Percentiles rank a stretch among this genome's conserved stretches.
Evolutionary conservation across 2,888 invertebrate species (phyloP).

Genomic region (Agriopis aurantiaria): DNA sequence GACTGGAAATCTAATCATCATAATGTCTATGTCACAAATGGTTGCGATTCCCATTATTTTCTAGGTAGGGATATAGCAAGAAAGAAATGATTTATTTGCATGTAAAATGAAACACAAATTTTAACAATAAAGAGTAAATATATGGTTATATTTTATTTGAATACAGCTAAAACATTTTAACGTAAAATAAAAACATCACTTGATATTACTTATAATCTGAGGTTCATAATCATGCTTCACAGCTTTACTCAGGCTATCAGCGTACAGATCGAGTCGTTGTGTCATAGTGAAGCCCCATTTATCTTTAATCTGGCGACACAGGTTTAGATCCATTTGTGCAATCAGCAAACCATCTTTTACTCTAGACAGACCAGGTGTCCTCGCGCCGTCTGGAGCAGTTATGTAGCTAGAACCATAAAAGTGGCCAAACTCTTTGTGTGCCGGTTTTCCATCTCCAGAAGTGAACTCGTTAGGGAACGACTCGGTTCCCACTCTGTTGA

Average conservation of each 20-base stretch:
- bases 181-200: constrained; percentile 9
- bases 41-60: too few species aligned
- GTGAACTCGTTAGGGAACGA: constrained; percentile 88
- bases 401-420: constrained; percentile 99
- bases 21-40: too few species aligned
- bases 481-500: constrained; percentile 98
- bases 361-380: constrained; percentile 95
- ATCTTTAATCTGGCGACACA: constrained; percentile 97
- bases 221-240: constrained; percentile 64
- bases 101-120: neutral
- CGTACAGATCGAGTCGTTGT: constrained; percentile 96
- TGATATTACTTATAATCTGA: constrained; percentile 58
- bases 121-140: neutral
- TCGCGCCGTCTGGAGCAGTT: constrained; percentile 96
- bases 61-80: neutral
- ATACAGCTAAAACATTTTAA: neutral
- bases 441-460: constrained; percentile 89
- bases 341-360: constrained; percentile 95
- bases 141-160: neutral
- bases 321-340: constrained; percentile 95
- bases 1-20: too few species aligned
- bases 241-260: constrained; percentile 87
- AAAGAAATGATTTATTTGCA: neutral
- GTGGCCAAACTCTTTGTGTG: constrained; percentile 96
- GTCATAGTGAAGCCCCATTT: constrained; percentile 99